Evolutionary conservation across 92 coral and sea anemone genomes (phyloP).

Genomic region (Isaurus tuberculatus): DNA sequence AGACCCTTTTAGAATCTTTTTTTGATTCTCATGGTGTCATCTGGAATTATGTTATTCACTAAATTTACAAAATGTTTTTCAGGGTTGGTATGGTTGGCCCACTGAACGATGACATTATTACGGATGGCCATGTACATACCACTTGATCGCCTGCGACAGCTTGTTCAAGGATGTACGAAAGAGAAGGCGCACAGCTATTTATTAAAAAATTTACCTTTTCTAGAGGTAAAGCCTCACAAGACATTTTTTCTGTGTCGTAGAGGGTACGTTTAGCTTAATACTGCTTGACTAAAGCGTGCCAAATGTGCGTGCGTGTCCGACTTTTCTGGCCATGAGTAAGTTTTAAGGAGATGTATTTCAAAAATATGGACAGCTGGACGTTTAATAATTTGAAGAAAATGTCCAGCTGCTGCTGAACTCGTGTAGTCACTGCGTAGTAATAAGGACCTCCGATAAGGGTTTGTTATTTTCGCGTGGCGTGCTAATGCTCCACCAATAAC

Average conservation of each 20-base stretch:
- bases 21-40: not conserved
- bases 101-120: constrained; percentile 9
- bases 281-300: constrained; percentile 10
- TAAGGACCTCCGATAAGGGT: too few relatives aligned
- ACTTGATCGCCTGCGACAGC: constrained; percentile 16
- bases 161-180: constrained; percentile 21
- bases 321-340: not conserved
- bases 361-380: too few relatives aligned
- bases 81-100: constrained; percentile 19
- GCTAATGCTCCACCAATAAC: too few relatives aligned
- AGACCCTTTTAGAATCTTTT: not conserved
- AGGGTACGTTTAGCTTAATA: not conserved
- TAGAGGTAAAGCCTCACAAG: constrained; percentile 18
- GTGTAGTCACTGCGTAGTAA: too few relatives aligned
- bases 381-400: too few relatives aligned
- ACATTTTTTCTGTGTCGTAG: constrained; percentile 30
- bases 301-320: not conserved
- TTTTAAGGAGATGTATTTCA: too few relatives aligned
- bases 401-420: too few relatives aligned
- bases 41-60: not conserved
- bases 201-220: not conserved
- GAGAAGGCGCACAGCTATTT: not conserved
- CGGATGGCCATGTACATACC: constrained; percentile 17
- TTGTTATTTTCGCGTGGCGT: too few relatives aligned
- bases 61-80: not conserved